A percentile compares a stretch with the other conserved stretches of the same genome.
phyloP scores from a whole-genome alignment of 2,888 invertebrate genomes.

The Subacronicta megacephala region DNA sequence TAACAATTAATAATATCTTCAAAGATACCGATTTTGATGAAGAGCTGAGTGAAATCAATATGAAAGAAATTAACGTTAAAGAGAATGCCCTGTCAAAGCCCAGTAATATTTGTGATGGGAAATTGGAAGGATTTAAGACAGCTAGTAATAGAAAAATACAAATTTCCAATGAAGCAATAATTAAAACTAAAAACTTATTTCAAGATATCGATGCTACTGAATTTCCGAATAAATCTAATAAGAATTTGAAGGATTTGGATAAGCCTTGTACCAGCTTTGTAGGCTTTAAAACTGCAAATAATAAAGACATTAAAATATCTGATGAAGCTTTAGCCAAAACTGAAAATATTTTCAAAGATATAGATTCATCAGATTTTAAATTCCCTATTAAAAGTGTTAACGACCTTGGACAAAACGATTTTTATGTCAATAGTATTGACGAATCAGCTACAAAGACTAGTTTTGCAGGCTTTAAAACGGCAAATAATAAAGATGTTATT shows the following conservation, averaged over 20 bases:
- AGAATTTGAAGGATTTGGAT: not conserved
- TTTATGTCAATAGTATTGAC: not conserved
- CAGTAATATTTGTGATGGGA: not conserved
- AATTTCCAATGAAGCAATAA: conserved; percentile 67
- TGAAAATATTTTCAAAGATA: conserved; percentile 25
- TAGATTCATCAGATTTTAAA: conserved; percentile 14
- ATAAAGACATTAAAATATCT: conserved; percentile 33
- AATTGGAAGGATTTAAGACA: conserved; percentile 51
- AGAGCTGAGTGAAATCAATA: conserved; percentile 9
- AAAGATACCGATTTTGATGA: conserved; percentile 44
- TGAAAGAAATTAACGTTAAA: not conserved
- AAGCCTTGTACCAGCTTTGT: conserved; percentile 15
- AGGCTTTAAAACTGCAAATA: conserved; percentile 33
- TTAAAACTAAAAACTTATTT: conserved; percentile 67
- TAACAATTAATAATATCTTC: conserved; percentile 65
- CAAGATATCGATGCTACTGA: conserved; percentile 47
- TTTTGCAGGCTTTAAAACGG: conserved; percentile 14
- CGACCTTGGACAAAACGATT: not conserved
- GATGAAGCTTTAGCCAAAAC: conserved; percentile 26
- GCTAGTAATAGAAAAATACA: conserved; percentile 75
- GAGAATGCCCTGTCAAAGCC: not conserved
- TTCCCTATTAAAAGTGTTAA: conserved; percentile 1
- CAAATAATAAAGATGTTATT: conserved; percentile 13
- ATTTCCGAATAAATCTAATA: conserved; percentile 17
- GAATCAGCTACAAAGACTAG: not conserved